Evolutionary conservation across 2,113 vertebrate species (phyloP), one percentile per base, ranked within the genome.

Genomic region (Limnothrissa miodon): DNA sequence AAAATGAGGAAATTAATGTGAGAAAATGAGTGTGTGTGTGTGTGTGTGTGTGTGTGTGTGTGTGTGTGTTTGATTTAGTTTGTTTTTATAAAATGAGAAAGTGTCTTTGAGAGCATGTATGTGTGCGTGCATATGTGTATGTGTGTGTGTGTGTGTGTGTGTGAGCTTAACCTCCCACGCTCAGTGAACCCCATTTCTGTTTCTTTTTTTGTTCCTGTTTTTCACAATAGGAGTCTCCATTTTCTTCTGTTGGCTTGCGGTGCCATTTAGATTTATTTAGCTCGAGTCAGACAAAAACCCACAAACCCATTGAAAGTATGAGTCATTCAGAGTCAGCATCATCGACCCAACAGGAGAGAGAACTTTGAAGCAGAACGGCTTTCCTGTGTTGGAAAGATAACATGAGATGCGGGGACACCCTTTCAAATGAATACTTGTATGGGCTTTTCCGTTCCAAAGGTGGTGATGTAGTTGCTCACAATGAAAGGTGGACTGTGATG

Each of bases 261-360:
- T 74, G 19, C 66, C 29, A 33, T 74, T 33, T 17, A 74, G 29
- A 74, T 29, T 29, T 29, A 74, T 74, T 74, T 74, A 33, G 25
- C 29, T 11, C 13, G 36, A 74, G 29, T 25, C 7, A n/a, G 59
- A 62, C 29, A n/a, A 33, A 36, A 74, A 36, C 11, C 5, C 29
- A 66, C n/a, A 66, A 25, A 66, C 10, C 59, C 66, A 33, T 36
- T 36, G 29, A 74, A 74, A 74, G 66, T 74, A 33, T 74, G 66
- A 74, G 19, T 74, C 66, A 74, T 74, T 66, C 59, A 66, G 51
- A 56, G 66, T 74, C 66, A 36, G 11, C 66, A n/a, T n/a, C n/a
- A n/a, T 74, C 25, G 17, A 33, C 15, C 17, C 29, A 21, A 74
- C 66, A 11, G n/a, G 3, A 36, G 66, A 36, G 33, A 33, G 11